These are phyloP conservation scores for Didymodactylos carnosus DNA, from an alignment of 2,888 invertebrate genomes.

Conservation along the genomic window DNA sequence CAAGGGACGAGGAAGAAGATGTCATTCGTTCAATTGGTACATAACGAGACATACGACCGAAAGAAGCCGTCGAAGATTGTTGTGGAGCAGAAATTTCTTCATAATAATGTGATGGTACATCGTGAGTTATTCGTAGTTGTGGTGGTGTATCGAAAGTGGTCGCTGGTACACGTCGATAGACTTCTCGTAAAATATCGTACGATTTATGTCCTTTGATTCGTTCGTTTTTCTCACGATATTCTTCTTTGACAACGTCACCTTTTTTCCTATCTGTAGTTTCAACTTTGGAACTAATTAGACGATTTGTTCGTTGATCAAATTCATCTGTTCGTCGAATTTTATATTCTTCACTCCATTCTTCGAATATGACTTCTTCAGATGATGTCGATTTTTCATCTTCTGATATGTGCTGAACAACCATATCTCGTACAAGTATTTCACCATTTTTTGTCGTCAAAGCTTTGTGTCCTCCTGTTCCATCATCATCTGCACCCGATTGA, in stretches of 20 bases:
- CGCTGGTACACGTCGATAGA: background rate
- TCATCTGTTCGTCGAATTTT: background rate
- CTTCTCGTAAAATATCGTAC: background rate
- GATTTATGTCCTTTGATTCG: background rate
- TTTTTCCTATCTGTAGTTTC: background rate
- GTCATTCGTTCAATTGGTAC: background rate
- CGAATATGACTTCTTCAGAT: constrained; percentile 10
- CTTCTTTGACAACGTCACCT: background rate
- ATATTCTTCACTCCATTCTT: constrained; percentile 9
- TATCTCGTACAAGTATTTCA: background rate
- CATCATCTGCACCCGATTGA: no score
- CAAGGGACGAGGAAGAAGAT: background rate
- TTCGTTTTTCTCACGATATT: background rate
- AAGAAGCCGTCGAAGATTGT: no score
- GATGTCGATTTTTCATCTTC: constrained; percentile 12
- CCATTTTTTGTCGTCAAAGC: no score
- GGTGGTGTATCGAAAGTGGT: background rate
- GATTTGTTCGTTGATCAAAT: background rate
- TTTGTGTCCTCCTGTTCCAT: no score
- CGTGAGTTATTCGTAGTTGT: no score
- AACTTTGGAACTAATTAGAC: background rate
- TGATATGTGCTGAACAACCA: constrained; percentile 5
- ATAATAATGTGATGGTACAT: background rate
- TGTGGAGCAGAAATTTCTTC: background rate
- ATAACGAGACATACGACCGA: no score